A percentile compares a stretch with the other conserved stretches of the same genome.
Evolutionary conservation across 2,797 vertebrate species (phyloP).

Genomic region (Oreortyx pictus): DNA sequence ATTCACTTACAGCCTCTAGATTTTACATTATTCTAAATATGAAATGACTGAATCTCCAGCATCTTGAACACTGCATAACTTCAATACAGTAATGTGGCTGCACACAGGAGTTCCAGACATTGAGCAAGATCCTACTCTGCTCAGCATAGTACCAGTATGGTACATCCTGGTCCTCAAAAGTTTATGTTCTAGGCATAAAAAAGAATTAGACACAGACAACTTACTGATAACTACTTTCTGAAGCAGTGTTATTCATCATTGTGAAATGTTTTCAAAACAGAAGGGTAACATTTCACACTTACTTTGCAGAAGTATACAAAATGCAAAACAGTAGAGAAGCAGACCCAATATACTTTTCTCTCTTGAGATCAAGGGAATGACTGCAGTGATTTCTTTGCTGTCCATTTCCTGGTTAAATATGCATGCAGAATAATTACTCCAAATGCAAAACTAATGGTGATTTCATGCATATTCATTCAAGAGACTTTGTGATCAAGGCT

Average conservation of each 20-base stretch:
- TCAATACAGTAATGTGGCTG: neutral
- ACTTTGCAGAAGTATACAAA: slow-evolving; percentile 29
- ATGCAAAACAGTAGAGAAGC: slow-evolving; percentile 14
- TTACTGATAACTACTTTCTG: neutral
- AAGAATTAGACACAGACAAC: slow-evolving; percentile 36
- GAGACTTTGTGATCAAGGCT: slow-evolving; percentile 7
- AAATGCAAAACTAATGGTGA: slow-evolving; percentile 62
- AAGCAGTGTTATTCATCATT: slow-evolving; percentile 3
- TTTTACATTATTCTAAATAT: neutral
- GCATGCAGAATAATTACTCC: slow-evolving; percentile 30
- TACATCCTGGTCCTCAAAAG: neutral
- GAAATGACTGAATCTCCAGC: neutral
- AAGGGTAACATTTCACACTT: neutral
- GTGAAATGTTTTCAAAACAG: slow-evolving; percentile 42
- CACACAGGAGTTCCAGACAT: neutral
- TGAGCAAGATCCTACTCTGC: neutral
- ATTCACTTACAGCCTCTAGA: neutral
- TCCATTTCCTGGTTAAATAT: slow-evolving; percentile 37
- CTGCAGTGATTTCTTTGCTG: neutral
- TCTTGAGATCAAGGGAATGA: neutral
- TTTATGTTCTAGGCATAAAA: slow-evolving; percentile 42
- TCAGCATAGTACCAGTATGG: neutral
- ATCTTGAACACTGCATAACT: neutral
- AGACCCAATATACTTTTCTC: slow-evolving; percentile 29
- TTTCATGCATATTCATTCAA: slow-evolving; percentile 65